Evolutionary conservation across 2,113 vertebrate genomes (phyloP), one percentile per base, ranked within the genome.

Genomic region (Cinclus cinclus): DNA sequence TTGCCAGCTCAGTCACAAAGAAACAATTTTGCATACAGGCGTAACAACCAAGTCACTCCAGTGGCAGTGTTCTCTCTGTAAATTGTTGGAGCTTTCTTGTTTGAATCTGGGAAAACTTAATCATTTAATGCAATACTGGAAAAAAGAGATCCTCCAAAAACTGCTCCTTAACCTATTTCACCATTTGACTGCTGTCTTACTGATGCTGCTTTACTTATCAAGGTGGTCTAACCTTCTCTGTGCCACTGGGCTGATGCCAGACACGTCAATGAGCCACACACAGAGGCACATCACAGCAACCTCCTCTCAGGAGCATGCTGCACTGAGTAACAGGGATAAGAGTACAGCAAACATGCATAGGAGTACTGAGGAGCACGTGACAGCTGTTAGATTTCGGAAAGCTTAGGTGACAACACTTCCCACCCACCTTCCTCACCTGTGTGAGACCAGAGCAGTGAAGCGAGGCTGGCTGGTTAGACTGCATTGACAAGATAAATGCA

Each of bases 401-500:
- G 44, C n/a, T 83, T 47, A 60, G 64, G 83, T 52, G 83, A 78
- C 0, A 0, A 59, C 6, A 6, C 27, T 52, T 88, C 68, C 52
- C 64, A 70, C 18, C 20, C 47, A 44, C 46, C 21, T 28, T 78
- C 64, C 35, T 93, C 89, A 95, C 83, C 86, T 83, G 64, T 31
- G 44, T 9, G 24, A 83, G 71, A 70, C 30, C 76, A 90, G 42
- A 81, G 86, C 92, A 88, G 37, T 62, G 75, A 73, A 90, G 44
- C 4, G 1, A 94, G 59, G 42, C 50, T 46, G 35, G 58, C 33
- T 80, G 68, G 15, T 77, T 30, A 70, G 90, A 77, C 14, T 55
- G 77, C 27, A 42, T 0, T 77, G 86, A 94, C 95, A 94, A 92
- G 95, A 93, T 64, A 93, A 83, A 94, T 11, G 44, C 39, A 17